Evolutionary conservation across 1,140 invertebrate species (phyloP), one percentile per base, ranked within the genome.

Genomic region (Aradophagus sp.): DNA sequence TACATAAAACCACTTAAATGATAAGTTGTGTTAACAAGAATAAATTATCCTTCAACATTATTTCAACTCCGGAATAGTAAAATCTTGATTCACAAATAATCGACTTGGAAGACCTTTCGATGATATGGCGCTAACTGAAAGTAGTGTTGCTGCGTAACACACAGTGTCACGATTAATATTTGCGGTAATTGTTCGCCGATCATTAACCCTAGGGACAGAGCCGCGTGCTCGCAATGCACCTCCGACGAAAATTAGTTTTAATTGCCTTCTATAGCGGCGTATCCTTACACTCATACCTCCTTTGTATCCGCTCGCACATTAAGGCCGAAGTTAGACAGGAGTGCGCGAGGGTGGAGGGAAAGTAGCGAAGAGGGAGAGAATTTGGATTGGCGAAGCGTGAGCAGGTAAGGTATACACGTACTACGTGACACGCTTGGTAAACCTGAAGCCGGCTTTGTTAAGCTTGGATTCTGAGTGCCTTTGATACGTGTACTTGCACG

Each of bases 401-500:
- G 69, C 80, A 82, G 81, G 79, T 82, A 81, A 82, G 80, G 78
- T 79, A 81, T 80, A 80, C 81, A 80, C 77, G 79, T 79, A 81
- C 75, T 85, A 86, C 84, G 84, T 86, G 84, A 84, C 79, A 85
- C 84, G 84, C 77, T 85, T 86, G 79, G 81, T 81, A 86, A 85
- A 81, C 74, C 78, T 76, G 74, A 78, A 77, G 76, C 80, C 80
- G 81, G 81, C 82, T 85, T 85, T 86, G 84, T 86, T 84, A 84
- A 84, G 81, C 83, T 84, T 80, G 83, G 78, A 84, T 85, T 86
- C 83, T 84, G 83, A 84, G 83, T 84, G 84, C 84, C 84, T 86
- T 86, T 86, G 84, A 86, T 86, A 86, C 84, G 84, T 86, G 84
- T 85, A 86, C 83, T 86, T 86, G 84, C 84, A 83, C 80, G 84